Base-by-base conservation (phyloP, 2,888 invertebrate genomes). In the Dicranocentrus wangi region DNA sequence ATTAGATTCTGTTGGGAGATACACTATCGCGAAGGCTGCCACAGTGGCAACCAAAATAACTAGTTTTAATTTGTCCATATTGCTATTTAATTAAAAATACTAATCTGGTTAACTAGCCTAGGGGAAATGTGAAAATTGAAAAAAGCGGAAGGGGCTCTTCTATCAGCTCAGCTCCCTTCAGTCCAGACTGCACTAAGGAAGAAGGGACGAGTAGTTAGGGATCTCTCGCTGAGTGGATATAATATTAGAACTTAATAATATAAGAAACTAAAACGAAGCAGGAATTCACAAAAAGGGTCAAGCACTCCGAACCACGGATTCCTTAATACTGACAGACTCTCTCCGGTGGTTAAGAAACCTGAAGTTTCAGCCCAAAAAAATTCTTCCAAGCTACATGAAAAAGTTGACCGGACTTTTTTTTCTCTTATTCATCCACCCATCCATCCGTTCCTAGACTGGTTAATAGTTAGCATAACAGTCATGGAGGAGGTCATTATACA, bases 61-160 rank as follows among this genome's bases (percentile, higher is more conserved):
- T 55, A 86, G 60, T 70, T 86, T 85, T 66, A 83, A 83, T 82
- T 86, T 86, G 81, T 86, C 85, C 86, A 86, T 86, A n/a, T n/a
- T n/a, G n/a, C n/a, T n/a, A n/a, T n/a, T n/a, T n/a, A 27, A 32
- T 76, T 60, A 76, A 76, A 75, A 76, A 76, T 68, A 76, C 76
- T 76, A 76, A 68, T 19, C 68, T 68, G 58, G 68, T 76, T 42
- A 76, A 58, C 76, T 76, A 76, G 13, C 76, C 76, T 76, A 76
- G 13, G n/a, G n/a, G n/a, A 53, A 58, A 68, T 7, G 2, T 28
- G 32, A 43, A 25, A 51, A 32, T 43, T 68, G 19, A n/a, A n/a
- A n/a, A n/a, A n/a, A n/a, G n/a, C 21, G n/a, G n/a, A 8, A 43
- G 43, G n/a, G n/a, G n/a, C n/a, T n/a, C n/a, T n/a, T n/a, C n/a